Evolutionary conservation across 2,113 vertebrate genomes (phyloP).

Genomic region (Paracanthobrama guichenoti): DNA sequence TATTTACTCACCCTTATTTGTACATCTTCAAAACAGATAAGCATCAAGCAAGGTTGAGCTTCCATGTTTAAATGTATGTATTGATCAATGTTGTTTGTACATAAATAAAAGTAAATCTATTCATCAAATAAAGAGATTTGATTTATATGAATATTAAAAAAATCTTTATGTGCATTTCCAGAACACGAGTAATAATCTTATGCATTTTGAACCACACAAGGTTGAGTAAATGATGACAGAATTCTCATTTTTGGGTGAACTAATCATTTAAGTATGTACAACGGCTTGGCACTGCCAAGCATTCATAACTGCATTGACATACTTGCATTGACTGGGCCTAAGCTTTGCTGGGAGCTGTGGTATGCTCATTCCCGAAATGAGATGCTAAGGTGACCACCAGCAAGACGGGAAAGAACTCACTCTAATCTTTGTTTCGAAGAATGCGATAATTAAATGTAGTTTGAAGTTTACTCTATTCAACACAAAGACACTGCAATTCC

Average conservation of each 20-base stretch:
- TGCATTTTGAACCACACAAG: background rate
- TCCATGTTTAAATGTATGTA: too few species aligned
- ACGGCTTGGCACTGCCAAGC: background rate
- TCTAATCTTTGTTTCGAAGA: background rate
- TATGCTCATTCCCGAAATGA: background rate
- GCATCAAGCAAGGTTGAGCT: too few species aligned
- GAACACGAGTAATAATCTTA: background rate
- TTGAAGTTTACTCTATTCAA: slow-evolving; percentile 34
- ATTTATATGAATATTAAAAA: background rate
- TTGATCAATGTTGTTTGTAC: too few species aligned
- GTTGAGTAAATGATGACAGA: background rate
- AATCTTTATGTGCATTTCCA: background rate
- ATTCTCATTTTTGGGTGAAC: background rate
- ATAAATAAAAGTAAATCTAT: too few species aligned
- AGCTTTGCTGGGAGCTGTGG: background rate
- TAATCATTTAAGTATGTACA: background rate
- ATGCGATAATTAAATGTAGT: slow-evolving; percentile 10
- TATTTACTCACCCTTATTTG: background rate
- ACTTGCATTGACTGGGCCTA: background rate
- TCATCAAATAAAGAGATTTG: background rate
- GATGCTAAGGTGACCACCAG: background rate
- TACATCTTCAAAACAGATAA: background rate
- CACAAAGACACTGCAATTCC: background rate
- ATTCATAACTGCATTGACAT: background rate
- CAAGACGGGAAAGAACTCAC: background rate